Conservation (phyloP, 2,797 vertebrate genomes). For the Decapterus maruadsi region DNA sequence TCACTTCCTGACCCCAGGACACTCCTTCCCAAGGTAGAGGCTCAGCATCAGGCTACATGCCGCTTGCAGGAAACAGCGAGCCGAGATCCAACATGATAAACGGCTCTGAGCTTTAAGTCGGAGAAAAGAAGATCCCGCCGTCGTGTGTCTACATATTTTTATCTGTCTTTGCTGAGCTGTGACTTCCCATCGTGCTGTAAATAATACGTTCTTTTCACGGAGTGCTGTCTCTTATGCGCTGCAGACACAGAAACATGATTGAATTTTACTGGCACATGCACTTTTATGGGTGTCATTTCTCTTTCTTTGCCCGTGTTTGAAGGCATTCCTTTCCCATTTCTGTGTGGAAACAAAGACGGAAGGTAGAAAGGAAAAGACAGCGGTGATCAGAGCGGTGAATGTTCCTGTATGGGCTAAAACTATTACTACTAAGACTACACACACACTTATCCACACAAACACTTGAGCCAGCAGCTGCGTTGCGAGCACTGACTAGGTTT, state of each 20-base stretch:
- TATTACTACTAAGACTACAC: not conserved
- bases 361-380: not conserved
- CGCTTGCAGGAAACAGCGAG: constrained; percentile 71
- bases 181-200: constrained; percentile 69
- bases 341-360: constrained; percentile 6
- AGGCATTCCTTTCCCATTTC: not conserved
- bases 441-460: constrained; percentile 36
- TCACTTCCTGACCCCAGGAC: constrained; percentile 67
- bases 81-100: constrained; percentile 69
- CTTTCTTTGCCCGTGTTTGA: constrained; percentile 14
- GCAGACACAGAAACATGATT: constrained; percentile 28
- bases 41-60: constrained; percentile 61
- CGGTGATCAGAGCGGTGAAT: constrained; percentile 8
- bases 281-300: constrained; percentile 55
- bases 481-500: constrained; percentile 57
- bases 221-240: constrained; percentile 47
- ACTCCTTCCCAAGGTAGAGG: constrained; percentile 70
- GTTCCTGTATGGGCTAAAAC: not conserved
- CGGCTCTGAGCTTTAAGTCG: constrained; percentile 48
- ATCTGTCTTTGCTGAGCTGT: constrained; percentile 50
- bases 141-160: constrained; percentile 57
- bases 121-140: constrained; percentile 64
- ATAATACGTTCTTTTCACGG: constrained; percentile 66
- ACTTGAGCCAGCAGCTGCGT: constrained; percentile 59
- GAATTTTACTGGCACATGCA: constrained; percentile 45